Evolutionary conservation across 2,113 vertebrate species (phyloP), one percentile per base, ranked within the genome.

Genomic region (Cryptotis parvus): DNA sequence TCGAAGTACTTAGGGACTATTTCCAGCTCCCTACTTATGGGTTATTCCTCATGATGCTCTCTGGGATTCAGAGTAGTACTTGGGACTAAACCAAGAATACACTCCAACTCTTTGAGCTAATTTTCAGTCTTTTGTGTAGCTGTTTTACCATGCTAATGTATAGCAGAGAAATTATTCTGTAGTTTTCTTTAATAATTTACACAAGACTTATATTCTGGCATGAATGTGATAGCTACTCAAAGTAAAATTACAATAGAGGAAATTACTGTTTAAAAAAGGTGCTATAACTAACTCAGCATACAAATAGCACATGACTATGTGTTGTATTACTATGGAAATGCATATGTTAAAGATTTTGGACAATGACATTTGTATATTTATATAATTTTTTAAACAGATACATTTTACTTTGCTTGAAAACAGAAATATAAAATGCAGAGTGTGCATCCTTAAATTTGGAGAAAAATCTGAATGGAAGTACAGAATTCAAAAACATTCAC

Each of bases 381-480:
- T 1, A 4, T 4, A 49, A 66, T 14, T 90, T 16, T 31, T 22
- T 77, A 24, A 91, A 73, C 29, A 61, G 52, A 2, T 29, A 11
- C 26, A 29, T 49, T 49, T 49, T 10, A 33, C 55, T 79, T 92
- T 87, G 12, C 9, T 45, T 55, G 22, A 92, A 84, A 79, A 41
- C 16, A 88, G 87, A 55, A 22, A 75, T 76, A 80, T 33, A 83
- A 92, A 89, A 92, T 45, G 15, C 75, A 22, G 27, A 66, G 82
- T 49, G 3, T 39, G 33, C 45, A 24, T 65, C 24, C 78, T 87
- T 63, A 31, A 77, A 73, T 66, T 72, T 81, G 5, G 45, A 10
- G 45, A 49, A 49, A 49, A 2, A 49, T 49, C 9, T 49, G 45
- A 49, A 10, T 49, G 45, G 45, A 49, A 49, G 45, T 9, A 49